Conservation (phyloP, 2,888 invertebrate genomes). For the Rhopalosiphum nymphaeae region DNA sequence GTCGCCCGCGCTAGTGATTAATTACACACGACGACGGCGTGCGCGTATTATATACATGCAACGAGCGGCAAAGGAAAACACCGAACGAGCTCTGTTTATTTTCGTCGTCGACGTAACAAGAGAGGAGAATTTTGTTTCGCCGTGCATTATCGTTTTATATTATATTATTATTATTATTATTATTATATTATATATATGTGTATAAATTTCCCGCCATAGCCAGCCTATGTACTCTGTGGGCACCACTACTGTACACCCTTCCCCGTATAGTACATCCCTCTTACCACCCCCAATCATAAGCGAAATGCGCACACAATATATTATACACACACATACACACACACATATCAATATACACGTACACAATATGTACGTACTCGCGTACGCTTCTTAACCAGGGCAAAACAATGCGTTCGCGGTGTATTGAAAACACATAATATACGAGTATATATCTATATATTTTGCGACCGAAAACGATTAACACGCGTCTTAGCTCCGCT, state of each 20-base stretch:
- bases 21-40: constrained; percentile 27
- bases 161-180: constrained; percentile 16
- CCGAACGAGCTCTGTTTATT: constrained; percentile 61
- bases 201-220: background rate
- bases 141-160: constrained; percentile 53
- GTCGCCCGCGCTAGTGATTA: constrained; percentile 61
- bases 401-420: constrained; percentile 18
- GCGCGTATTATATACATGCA: background rate
- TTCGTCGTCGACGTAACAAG: constrained; percentile 43
- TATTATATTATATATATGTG: background rate
- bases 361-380: background rate
- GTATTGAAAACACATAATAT: constrained; percentile 24
- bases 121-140: constrained; percentile 54
- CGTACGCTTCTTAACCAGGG: background rate
- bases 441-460: background rate
- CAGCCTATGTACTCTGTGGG: background rate
- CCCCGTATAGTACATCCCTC: background rate
- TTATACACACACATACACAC: background rate
- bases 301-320: background rate
- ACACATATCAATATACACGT: no score
- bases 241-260: background rate
- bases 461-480: constrained; percentile 42
- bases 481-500: background rate
- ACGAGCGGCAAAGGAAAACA: constrained; percentile 49
- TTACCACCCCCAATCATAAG: background rate